Evolutionary conservation across 2,888 invertebrate species (phyloP).

Genomic region (Macaria liturata): DNA sequence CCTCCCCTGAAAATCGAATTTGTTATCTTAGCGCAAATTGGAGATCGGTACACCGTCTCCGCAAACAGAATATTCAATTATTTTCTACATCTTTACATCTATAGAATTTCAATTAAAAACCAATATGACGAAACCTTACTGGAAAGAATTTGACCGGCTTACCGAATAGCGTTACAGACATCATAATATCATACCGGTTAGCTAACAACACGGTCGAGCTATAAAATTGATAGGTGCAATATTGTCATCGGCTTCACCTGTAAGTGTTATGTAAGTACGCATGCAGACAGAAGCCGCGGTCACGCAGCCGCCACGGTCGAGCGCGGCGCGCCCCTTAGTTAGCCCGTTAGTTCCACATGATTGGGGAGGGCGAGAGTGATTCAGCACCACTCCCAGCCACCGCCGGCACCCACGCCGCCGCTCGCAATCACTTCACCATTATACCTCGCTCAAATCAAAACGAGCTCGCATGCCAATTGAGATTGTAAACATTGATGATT

Average conservation of each 20-base stretch:
- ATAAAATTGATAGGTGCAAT: constrained; percentile 32
- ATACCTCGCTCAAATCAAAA: constrained; percentile 17
- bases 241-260: constrained; percentile 34
- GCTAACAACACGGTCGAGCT: constrained; percentile 30
- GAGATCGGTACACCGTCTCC: not conserved
- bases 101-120: constrained; percentile 1
- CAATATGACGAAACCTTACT: not conserved
- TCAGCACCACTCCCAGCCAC: constrained; percentile 55
- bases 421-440: constrained; percentile 37
- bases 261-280: constrained; percentile 46
- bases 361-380: constrained; percentile 70
- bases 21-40: constrained; percentile 7
- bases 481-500: constrained; percentile 37
- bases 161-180: constrained; percentile 19
- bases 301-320: constrained; percentile 65
- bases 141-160: constrained; percentile 24
- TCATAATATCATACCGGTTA: constrained; percentile 27
- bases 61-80: not conserved
- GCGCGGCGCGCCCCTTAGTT: constrained; percentile 43
- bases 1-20: constrained; percentile 6
- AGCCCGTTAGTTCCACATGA: constrained; percentile 58
- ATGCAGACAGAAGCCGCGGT: constrained; percentile 50
- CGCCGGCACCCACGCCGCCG: constrained; percentile 33
- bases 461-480: constrained; percentile 17
- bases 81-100: not conserved